A percentile compares a stretch with the other conserved stretches of the same genome.
These are phyloP conservation scores for Aphelenchoides besseyi DNA, from an alignment of 1,140 invertebrate genomes.

Conservation along the genomic window DNA sequence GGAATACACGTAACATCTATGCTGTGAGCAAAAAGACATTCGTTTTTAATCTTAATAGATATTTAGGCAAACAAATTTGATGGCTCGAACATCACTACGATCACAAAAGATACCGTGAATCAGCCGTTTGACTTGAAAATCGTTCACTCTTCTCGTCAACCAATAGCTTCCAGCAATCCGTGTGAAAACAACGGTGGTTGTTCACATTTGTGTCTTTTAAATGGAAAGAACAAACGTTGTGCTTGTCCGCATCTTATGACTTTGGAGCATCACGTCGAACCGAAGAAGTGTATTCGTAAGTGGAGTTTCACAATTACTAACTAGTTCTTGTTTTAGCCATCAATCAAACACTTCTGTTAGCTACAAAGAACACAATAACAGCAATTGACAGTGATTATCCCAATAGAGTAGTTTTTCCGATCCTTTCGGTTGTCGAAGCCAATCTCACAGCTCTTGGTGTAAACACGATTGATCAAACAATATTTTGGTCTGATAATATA, in stretches of 20 bases:
- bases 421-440: constrained; percentile 14
- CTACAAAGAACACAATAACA: constrained; percentile 25
- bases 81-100: constrained; percentile 68
- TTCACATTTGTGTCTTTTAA: constrained; percentile 70
- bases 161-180: constrained; percentile 66
- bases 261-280: constrained; percentile 7
- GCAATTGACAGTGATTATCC: constrained; percentile 30
- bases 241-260: constrained; percentile 31
- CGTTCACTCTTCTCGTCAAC: constrained; percentile 75
- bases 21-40: not conserved
- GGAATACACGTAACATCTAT: constrained; percentile 34
- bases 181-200: constrained; percentile 69
- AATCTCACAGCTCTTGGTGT: constrained; percentile 24
- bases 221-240: constrained; percentile 40
- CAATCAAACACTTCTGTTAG: constrained; percentile 30
- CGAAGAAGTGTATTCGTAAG: constrained; percentile 20
- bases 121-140: constrained; percentile 83
- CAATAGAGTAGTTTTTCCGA: constrained; percentile 26
- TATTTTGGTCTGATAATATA: constrained; percentile 25
- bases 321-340: constrained; percentile 11
- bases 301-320: constrained; percentile 17
- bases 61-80: constrained; percentile 71
- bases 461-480: constrained; percentile 7
- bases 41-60: constrained; percentile 19
- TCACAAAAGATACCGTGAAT: constrained; percentile 63